A percentile compares a stretch with the other conserved stretches of the same genome.
Conservation (phyloP, 2,797 vertebrate genomes). For the Harpagifer antarcticus region DNA sequence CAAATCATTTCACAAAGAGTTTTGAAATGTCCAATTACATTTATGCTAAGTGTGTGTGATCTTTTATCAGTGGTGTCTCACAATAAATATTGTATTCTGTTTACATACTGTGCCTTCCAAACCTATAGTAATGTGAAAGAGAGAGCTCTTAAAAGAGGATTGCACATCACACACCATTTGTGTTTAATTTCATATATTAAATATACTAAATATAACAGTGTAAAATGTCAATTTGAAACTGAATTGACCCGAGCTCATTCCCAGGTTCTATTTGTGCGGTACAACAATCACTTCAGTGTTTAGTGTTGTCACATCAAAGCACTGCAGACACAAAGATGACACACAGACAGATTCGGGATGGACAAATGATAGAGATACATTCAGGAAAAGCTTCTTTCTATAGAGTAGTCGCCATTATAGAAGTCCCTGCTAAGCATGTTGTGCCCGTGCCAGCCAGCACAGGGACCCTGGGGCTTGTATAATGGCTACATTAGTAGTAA, state of each 20-base stretch:
- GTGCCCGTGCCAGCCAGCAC: slow-evolving; percentile 3
- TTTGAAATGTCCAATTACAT: background rate
- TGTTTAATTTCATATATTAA: background rate
- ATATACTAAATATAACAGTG: slow-evolving; percentile 1
- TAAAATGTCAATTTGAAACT: slow-evolving; percentile 58
- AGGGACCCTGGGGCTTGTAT: slow-evolving; percentile 18
- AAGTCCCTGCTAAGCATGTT: slow-evolving; percentile 16
- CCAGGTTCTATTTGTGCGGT: slow-evolving; percentile 64
- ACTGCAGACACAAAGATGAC: slow-evolving; percentile 67
- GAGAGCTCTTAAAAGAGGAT: background rate
- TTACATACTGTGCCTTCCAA: background rate
- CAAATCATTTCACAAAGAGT: slow-evolving; percentile 40
- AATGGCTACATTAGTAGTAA: slow-evolving; percentile 25
- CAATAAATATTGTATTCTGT: background rate
- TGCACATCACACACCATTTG: background rate
- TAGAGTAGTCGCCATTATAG: slow-evolving; percentile 33
- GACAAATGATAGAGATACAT: slow-evolving; percentile 43
- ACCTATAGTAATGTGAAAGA: background rate
- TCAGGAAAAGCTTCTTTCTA: slow-evolving; percentile 17
- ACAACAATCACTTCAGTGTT: slow-evolving; percentile 53
- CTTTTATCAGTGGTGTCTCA: slow-evolving; percentile 8
- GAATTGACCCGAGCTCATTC: slow-evolving; percentile 58
- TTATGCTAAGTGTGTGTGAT: no score
- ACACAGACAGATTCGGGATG: slow-evolving; percentile 71
- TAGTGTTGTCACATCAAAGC: slow-evolving; percentile 53